Conservation (phyloP, 2,888 invertebrate species). For the Ennomos quercinarius region DNA sequence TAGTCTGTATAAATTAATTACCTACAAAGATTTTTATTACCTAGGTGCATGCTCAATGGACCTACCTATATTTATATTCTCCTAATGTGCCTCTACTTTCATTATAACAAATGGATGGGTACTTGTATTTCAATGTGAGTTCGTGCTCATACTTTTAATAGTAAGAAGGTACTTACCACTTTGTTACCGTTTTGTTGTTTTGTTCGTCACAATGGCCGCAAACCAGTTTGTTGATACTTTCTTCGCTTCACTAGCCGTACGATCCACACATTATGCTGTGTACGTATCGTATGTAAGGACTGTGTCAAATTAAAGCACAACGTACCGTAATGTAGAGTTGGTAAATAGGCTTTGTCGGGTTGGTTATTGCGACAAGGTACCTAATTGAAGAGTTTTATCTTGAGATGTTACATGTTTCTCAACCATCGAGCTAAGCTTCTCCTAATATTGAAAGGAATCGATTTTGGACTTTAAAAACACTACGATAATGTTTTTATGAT, state of each 20-base stretch:
- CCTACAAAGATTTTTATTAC: no score
- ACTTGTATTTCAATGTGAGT: background rate
- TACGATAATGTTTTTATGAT: background rate
- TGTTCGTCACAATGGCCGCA: slow-evolving; percentile 49
- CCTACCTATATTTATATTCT: no score
- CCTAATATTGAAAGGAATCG: background rate
- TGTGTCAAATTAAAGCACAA: no score
- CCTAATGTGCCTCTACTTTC: no score
- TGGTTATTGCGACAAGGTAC: slow-evolving; percentile 4
- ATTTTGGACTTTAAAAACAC: slow-evolving; percentile 10
- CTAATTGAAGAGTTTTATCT: background rate
- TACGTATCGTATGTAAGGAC: slow-evolving; percentile 13
- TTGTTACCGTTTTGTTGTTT: slow-evolving; percentile 46
- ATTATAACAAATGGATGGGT: background rate
- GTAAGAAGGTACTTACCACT: slow-evolving; percentile 36
- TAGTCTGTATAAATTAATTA: no score
- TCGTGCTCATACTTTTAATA: slow-evolving; percentile 5
- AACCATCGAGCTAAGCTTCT: slow-evolving; percentile 1
- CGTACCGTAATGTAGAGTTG: no score
- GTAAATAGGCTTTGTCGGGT: no score
- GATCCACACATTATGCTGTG: slow-evolving; percentile 17
- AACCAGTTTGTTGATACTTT: slow-evolving; percentile 67
- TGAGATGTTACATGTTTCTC: slow-evolving; percentile 10
- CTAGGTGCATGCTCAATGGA: no score
- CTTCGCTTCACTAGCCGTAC: slow-evolving; percentile 42